Evolutionary conservation across 1,140 invertebrate genomes (phyloP).

Genomic region (Homarus americanus): DNA sequence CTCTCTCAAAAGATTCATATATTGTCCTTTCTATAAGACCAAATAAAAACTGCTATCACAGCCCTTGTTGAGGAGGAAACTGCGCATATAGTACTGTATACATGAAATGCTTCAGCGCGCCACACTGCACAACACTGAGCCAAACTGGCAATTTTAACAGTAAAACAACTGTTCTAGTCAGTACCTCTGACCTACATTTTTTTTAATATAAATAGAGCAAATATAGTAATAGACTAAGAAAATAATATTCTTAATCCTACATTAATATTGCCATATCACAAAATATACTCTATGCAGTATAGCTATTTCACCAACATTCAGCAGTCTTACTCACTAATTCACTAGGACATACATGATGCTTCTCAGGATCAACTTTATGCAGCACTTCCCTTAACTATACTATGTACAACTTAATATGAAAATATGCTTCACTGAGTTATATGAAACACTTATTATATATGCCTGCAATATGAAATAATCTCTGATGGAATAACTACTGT

Average conservation of each 20-base stretch:
- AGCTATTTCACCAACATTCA: slow-evolving; percentile 31
- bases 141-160: slow-evolving; percentile 44
- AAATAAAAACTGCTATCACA: slow-evolving; percentile 40
- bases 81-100: slow-evolving; percentile 42
- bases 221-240: slow-evolving; percentile 56
- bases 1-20: neutral
- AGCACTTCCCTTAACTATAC: neutral
- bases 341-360: neutral
- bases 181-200: slow-evolving; percentile 22
- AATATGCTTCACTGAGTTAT: slow-evolving; percentile 13
- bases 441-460: neutral
- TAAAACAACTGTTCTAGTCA: slow-evolving; percentile 43
- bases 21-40: neutral
- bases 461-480: slow-evolving; percentile 1
- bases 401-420: slow-evolving; percentile 18
- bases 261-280: slow-evolving; percentile 67
- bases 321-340: neutral
- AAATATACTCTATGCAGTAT: slow-evolving; percentile 67
- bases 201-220: slow-evolving; percentile 63
- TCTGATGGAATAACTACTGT: neutral
- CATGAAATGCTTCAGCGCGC: slow-evolving; percentile 15
- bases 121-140: neutral
- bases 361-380: neutral
- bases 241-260: slow-evolving; percentile 64
- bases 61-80: slow-evolving; percentile 45